phyloP scores from a whole-genome alignment of 2,888 invertebrate genomes.

The Eupeodes latifasciatus region DNA sequence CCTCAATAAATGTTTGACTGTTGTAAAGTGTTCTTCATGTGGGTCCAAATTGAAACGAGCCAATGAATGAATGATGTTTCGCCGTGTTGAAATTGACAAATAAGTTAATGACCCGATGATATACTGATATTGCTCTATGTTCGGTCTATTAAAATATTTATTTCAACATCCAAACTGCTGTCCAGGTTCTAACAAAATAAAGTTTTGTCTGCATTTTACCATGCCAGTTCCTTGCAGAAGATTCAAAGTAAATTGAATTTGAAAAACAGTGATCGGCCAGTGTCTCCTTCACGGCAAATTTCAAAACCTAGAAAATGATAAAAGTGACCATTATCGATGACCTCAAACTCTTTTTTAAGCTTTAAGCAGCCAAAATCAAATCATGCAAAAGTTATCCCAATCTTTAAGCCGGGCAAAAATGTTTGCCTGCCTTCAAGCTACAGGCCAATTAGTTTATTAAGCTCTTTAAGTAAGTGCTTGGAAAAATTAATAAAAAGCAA shows the following conservation, averaged over 20 bases:
- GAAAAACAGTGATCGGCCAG: not conserved
- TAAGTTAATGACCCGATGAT: not conserved
- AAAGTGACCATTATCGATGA: too few relatives aligned
- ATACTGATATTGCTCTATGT: not conserved
- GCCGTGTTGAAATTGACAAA: constrained; percentile 35
- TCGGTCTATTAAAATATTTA: constrained; percentile 4
- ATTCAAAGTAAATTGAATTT: constrained; percentile 14
- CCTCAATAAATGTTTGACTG: constrained; percentile 64
- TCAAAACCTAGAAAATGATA: too few relatives aligned
- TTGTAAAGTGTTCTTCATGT: constrained; percentile 54
- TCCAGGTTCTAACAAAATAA: too few relatives aligned
- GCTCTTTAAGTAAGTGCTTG: too few relatives aligned
- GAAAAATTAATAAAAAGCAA: too few relatives aligned
- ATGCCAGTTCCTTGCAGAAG: constrained; percentile 10
- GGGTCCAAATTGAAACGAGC: not conserved
- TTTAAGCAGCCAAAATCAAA: not conserved
- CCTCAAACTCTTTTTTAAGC: too few relatives aligned
- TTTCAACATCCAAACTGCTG: not conserved
- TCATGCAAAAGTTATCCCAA: too few relatives aligned
- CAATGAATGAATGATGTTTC: constrained; percentile 45
- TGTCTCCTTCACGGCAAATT: not conserved
- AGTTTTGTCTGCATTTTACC: not conserved
- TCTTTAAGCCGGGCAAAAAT: too few relatives aligned
- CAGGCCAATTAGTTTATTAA: too few relatives aligned
- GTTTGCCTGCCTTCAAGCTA: too few relatives aligned